These are phyloP conservation scores for Apantesis nais DNA, from an alignment of 2,888 invertebrate species.

Conservation along the genomic window DNA sequence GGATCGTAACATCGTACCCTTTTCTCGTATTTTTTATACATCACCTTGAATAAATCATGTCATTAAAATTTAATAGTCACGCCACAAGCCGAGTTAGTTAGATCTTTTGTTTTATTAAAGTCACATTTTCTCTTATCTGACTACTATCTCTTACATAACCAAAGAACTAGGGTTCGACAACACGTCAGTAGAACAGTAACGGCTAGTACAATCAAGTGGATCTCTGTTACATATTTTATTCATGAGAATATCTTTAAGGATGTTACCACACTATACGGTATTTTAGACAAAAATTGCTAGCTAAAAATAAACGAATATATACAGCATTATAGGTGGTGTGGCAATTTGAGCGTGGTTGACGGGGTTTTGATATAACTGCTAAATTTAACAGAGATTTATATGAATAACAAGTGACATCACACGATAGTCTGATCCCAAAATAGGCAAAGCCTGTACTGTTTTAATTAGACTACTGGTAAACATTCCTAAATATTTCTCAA, in stretches of 20 bases:
- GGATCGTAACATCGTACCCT: slow-evolving; percentile 84
- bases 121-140: background rate
- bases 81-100: slow-evolving; percentile 80
- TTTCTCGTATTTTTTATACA: slow-evolving; percentile 79
- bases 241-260: slow-evolving; percentile 26
- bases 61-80: slow-evolving; percentile 86
- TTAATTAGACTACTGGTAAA: too few species aligned
- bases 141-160: background rate
- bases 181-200: slow-evolving; percentile 6
- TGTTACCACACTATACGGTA: background rate
- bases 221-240: slow-evolving; percentile 34
- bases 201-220: slow-evolving; percentile 10
- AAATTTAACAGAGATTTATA: too few species aligned
- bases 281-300: background rate
- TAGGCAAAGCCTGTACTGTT: too few species aligned
- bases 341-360: too few species aligned
- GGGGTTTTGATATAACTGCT: too few species aligned
- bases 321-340: too few species aligned
- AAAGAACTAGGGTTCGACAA: background rate
- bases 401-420: too few species aligned
- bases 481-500: too few species aligned
- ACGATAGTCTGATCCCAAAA: too few species aligned
- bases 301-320: background rate
- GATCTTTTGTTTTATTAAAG: slow-evolving; percentile 73
- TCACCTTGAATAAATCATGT: slow-evolving; percentile 81